Conservation (phyloP, 2,797 vertebrate genomes). For the Lophura swinhoii region DNA sequence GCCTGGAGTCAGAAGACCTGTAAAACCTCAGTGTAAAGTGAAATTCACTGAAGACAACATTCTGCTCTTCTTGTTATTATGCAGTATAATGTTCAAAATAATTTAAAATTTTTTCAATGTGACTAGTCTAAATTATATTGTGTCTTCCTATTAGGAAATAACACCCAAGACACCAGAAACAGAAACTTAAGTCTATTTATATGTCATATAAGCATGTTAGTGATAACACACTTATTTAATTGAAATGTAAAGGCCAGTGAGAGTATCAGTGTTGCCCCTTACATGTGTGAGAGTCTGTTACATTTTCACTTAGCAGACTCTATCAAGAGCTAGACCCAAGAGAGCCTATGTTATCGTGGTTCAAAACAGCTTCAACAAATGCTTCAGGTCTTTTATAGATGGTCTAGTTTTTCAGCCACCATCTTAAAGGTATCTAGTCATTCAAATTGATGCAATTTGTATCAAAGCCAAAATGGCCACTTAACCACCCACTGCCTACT, state of each 20-base stretch:
- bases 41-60: background rate
- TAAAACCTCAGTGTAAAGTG: background rate
- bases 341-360: fast-evolving
- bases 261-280: fast-evolving
- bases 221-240: background rate
- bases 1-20: background rate
- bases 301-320: background rate
- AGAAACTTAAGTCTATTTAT: background rate
- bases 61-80: background rate
- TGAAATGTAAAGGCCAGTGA: background rate
- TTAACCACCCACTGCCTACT: background rate
- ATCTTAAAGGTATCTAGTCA: background rate
- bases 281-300: fast-evolving
- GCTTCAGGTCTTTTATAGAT: background rate
- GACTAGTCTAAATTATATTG: background rate
- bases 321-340: background rate
- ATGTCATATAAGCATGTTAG: fast-evolving
- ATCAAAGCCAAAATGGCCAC: background rate
- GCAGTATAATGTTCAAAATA: background rate
- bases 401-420: background rate
- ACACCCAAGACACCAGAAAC: background rate
- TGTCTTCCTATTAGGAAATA: background rate
- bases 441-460: background rate
- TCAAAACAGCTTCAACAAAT: background rate
- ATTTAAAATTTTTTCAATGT: background rate